Conservation (phyloP, 2,113 vertebrate genomes). For the Gopherus flavomarginatus region DNA sequence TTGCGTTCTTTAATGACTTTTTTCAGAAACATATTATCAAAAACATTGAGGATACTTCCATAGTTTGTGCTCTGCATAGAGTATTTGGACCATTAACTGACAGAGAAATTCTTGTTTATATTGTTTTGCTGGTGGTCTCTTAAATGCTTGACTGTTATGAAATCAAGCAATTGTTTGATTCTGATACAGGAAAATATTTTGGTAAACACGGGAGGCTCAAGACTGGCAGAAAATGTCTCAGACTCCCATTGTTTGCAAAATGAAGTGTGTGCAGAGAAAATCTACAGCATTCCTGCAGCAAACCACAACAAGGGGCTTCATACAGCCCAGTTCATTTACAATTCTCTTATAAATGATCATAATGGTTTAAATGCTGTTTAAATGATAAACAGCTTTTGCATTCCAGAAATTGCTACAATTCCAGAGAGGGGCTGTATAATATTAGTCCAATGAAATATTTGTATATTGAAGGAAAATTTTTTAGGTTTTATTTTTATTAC, state of each 20-base stretch:
- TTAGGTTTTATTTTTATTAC: not conserved
- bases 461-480: not conserved
- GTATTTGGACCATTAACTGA: not conserved
- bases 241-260: constrained; percentile 62
- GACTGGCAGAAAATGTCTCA: constrained; percentile 55
- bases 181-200: constrained; percentile 67
- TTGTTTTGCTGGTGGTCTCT: constrained; percentile 55
- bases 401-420: constrained; percentile 65
- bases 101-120: constrained; percentile 24
- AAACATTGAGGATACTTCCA: not conserved
- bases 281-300: constrained; percentile 65
- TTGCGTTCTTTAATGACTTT: not conserved
- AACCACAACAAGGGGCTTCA: constrained; percentile 71
- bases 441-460: constrained; percentile 41
- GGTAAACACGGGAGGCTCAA: constrained; percentile 59
- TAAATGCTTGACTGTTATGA: constrained; percentile 28
- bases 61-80: not conserved
- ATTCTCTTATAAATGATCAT: constrained; percentile 64
- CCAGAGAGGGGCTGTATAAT: constrained; percentile 62
- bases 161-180: constrained; percentile 60
- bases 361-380: constrained; percentile 62
- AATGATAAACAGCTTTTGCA: constrained; percentile 71
- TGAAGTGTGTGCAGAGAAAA: constrained; percentile 68
- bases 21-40: not conserved
- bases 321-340: constrained; percentile 54